Evolutionary conservation across 1,140 invertebrate species (phyloP), one percentile per base, ranked within the genome.

Genomic region (Drosophila kanapiae): DNA sequence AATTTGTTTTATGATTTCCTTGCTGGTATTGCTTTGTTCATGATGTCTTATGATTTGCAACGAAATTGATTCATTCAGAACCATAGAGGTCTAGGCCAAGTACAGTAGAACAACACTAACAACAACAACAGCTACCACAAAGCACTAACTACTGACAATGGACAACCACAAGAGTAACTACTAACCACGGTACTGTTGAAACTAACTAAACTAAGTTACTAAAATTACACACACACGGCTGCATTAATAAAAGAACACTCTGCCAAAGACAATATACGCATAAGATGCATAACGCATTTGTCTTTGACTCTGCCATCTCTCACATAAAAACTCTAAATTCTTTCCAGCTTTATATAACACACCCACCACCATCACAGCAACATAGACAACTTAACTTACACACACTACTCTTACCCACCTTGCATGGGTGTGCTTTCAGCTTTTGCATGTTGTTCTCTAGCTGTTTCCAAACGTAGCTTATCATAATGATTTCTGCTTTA

Each of bases 401-500:
- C 31, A 38, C 53, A 9, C 29, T 33, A 69, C 33, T 31, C 51
- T 51, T 54, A 47, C 23, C 68, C 53, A 67, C 47, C 70, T 62
- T 62, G 84, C 84, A 88, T 84, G 83, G 53, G 65, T 72, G 69
- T 82, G 75, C 68, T 64, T 80, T 60, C 40, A 56, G 83, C 83
- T 83, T 85, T 86, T 60, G 84, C 80, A 86, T 87, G 83, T 65
- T 40, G 62, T 78, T 71, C 27, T 29, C 11, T 72, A 71, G 69
- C 11, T 18, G 18, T 49, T 51, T 42, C 45, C 64, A 42, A n/a
- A 47, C 35, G 43, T 71, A 72, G 67, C 10, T 6, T 13, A 31
- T 23, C 49, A 58, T 9, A 35, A 23, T n/a, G 13, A 48, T 53
- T 18, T 8, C 6, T 10, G 10, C 13, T 14, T 43, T 49, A 14